Evolutionary conservation across 2,797 vertebrate species (phyloP), one percentile per base, ranked within the genome.

Genomic region (Molossus alvarezi): DNA sequence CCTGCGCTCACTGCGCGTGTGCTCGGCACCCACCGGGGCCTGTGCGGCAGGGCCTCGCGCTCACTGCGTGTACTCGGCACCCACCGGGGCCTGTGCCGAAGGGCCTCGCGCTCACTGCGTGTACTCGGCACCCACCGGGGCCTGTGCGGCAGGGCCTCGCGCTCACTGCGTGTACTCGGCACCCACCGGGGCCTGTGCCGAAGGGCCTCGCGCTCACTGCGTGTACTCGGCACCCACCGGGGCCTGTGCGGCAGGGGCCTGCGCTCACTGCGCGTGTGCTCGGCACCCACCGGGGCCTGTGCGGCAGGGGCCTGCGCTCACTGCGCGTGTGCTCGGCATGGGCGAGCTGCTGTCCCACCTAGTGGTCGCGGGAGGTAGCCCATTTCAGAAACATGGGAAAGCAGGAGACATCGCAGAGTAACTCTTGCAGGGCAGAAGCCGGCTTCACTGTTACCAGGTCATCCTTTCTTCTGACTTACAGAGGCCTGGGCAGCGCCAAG

Each of bases 271-370:
- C 3, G 33, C 33, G 33, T 33, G 33, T 33, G 33, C 33, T 33
- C 33, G 33, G 33, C 33, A 33, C 33, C 33, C 33, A 33, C 41
- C 6, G 41, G 41, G 6, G 48, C 80, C 45, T 6, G 41, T 45
- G 41, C 41, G 3, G 41, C 3, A 45, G 41, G 41, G 41, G 18
- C 6, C 33, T 33, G 33, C 33, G 33, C 33, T 33, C 33, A 33
- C 33, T 33, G 33, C 33, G 33, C 33, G 33, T 33, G 33, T 33
- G 33, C 33, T 33, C 18, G 3, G n/a, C 48, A 23, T 7, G 14
- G 55, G 21, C 29, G 85, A 82, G 75, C 92, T 27, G 55, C 10
- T 51, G 67, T 87, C 89, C 88, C 89, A 57, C 79, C 92, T 92
- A 58, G 80, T 94, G 89, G 89, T 72, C 89, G 72, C 1, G 0